phyloP scores from a whole-genome alignment of 2,888 invertebrate genomes.

The Aspidiotus rigidus region DNA sequence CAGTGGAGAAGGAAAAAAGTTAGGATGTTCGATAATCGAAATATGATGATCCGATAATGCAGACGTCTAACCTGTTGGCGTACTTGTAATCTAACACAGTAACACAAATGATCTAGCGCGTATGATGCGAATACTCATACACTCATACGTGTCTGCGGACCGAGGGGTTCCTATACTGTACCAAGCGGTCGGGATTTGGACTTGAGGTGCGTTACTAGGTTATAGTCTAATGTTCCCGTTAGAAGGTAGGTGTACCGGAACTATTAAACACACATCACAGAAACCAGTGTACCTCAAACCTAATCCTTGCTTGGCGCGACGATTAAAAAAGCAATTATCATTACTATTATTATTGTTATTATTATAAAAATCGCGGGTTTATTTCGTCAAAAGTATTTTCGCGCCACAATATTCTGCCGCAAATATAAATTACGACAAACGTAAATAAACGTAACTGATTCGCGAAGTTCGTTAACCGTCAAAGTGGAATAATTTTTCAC shows the following conservation, averaged over 20 bases:
- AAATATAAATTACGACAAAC: neutral
- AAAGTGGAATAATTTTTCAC: slow-evolving; percentile 4
- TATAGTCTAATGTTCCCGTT: slow-evolving; percentile 31
- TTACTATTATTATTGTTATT: too few relatives aligned
- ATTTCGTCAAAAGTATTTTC: too few relatives aligned
- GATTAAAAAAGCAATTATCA: too few relatives aligned
- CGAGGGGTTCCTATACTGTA: neutral
- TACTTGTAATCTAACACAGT: too few relatives aligned
- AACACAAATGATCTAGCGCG: too few relatives aligned
- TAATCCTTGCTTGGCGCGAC: neutral
- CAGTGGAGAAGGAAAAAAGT: too few relatives aligned
- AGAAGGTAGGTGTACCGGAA: slow-evolving; percentile 34
- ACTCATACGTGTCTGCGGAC: neutral
- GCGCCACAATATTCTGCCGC: too few relatives aligned
- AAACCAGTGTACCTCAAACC: slow-evolving; percentile 21
- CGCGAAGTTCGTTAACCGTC: neutral
- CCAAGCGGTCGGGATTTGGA: slow-evolving; percentile 28
- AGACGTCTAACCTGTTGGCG: too few relatives aligned
- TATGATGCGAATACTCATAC: neutral
- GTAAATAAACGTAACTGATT: neutral
- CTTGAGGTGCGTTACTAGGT: slow-evolving; percentile 31
- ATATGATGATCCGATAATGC: too few relatives aligned
- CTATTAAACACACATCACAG: slow-evolving; percentile 28
- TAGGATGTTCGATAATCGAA: too few relatives aligned
- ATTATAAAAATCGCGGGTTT: too few relatives aligned